Base-by-base conservation (phyloP, 2,113 vertebrate species). In the Suncus etruscus region DNA sequence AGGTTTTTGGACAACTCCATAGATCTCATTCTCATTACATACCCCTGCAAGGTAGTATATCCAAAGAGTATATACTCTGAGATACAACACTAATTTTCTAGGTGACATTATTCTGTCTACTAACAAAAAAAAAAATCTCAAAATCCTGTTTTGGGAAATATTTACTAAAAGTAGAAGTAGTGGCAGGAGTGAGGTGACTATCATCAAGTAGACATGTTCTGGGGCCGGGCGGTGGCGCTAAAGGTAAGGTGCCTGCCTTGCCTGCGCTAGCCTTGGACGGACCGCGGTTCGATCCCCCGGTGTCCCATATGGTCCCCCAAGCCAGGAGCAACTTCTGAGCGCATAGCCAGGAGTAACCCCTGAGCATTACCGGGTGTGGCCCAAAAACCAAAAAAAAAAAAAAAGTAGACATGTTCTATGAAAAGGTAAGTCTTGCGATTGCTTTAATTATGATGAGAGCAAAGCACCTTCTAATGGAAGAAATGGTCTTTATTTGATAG, bases 401-500 rank as follows among this genome's bases (percentile, higher is more conserved):
- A n/a, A n/a, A 81, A 89, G 58, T 0, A 77, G 50, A 39, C 51
- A 39, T 3, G 39, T 39, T 3, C 39, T 39, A 39, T 39, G 39
- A 39, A 39, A 39, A 39, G 5, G 39, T 39, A 39, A 72, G 8
- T 84, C 66, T 86, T 50, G 16, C 3, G 50, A 72, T 68, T 27
- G 16, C 48, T 22, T 94, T n/a, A 79, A 72, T 18, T 50, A n/a
- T 24, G 16, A n/a, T 54, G 29, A 9, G 5, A 88, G 87, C 20
- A 72, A 15, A 4, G 16, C 11, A 69, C 27, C 80, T 87, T 89
- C 81, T 70, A 78, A 32, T 24, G 11, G 14, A 6, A 74, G 72
- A 94, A 86, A 32, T 0, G 1, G 83, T 75, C 20, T 89, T 73
- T 86, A 61, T 47, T 61, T 78, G 61, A 39, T 85, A 20, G 31